Evolutionary conservation across 2,113 vertebrate genomes (phyloP), one percentile per base, ranked within the genome.

Genomic region (Potamarius usumacintae): DNA sequence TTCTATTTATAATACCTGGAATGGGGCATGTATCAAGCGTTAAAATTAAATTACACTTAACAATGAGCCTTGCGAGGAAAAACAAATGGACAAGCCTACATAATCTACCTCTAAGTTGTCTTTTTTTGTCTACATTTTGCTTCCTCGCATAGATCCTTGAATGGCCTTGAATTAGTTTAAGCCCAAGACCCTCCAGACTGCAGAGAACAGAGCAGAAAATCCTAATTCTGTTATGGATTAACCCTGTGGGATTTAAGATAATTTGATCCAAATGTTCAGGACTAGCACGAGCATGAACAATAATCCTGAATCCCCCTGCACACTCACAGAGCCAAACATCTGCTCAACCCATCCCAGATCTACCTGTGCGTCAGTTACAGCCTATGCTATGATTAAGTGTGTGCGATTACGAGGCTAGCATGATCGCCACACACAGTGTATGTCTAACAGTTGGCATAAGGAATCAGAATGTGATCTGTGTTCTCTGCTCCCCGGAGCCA

Each of bases 181-280:
- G 57, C 65, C 84, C 17, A 15, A 77, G 42, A 18, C 27, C 20
- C 55, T 77, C 25, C 55, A 65, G 78, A 81, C 53, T 48, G 60
- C n/a, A 60, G 18, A 65, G n/a, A 63, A 88, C 76, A 78, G 77
- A 50, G 89, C 86, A 76, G 87, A 50, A 91, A 92, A 93, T 91
- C 91, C 91, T 93, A 93, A 94, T 93, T 92, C 92, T 89, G 89
- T 89, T 89, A 89, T 14, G 84, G 91, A 93, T 94, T 93, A 92
- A 85, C 90, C 82, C 90, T 83, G 90, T 89, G 84, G 91, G 90
- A 90, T 90, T 93, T 88, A 89, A 89, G 90, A 89, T 94, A 90
- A 95, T 93, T 93, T 92, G 90, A 90, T 92, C 86, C 86, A 87
- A 91, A 92, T 92, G 92, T 88, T 92, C 86, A 90, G 86, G 78